Evolutionary conservation across 2,888 invertebrate genomes (phyloP), one percentile per base, ranked within the genome.

Genomic region (Brachyptera risi): DNA sequence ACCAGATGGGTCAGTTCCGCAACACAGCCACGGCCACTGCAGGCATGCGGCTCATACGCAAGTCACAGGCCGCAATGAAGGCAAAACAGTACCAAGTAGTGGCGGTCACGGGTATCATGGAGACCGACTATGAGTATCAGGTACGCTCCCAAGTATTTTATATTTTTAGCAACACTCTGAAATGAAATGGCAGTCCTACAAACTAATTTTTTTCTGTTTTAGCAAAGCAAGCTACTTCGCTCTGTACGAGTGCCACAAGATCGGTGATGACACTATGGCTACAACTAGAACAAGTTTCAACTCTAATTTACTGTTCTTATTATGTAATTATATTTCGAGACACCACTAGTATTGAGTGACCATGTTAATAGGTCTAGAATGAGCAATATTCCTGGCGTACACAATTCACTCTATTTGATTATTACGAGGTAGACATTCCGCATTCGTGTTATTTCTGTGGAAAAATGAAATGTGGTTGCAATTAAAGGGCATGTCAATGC

Each of bases 11-110:
- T 47, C 82, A 83, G 68, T 79, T 86, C 64, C 78, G 79, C 58
- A 80, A 78, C 65, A 81, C 81, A 19, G 79, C 79, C 60, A 81
- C 80, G 72, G 74, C 83, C n/a, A 74, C 80, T 26, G 76, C 79
- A 61, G 82, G 85, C 3, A 79, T 88, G 75, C 75, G 86, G 62
- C 78, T 86, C 40, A 79, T 92, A 65, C 80, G 92, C 61, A 85
- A 91, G 70, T 86, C 88, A 23, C 79, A 88, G 21, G 78, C 84
- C 5, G 87, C 90, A 0, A 85, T 93, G 80, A 86, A 90, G 67
- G 90, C 92, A 54, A 79, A 84, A 38, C 92, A 93, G 76, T 94
- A 93, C 78, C 93, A 94, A 77, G 84, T 93, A 69, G 88, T 92
- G 21, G 87, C 87, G 44, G 86, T 92, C 64, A 79, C 81, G 64